A percentile compares a stretch with the other conserved stretches of the same genome.
Evolutionary conservation across 1,140 invertebrate genomes (phyloP).

Genomic region (Diuraphis noxia): DNA sequence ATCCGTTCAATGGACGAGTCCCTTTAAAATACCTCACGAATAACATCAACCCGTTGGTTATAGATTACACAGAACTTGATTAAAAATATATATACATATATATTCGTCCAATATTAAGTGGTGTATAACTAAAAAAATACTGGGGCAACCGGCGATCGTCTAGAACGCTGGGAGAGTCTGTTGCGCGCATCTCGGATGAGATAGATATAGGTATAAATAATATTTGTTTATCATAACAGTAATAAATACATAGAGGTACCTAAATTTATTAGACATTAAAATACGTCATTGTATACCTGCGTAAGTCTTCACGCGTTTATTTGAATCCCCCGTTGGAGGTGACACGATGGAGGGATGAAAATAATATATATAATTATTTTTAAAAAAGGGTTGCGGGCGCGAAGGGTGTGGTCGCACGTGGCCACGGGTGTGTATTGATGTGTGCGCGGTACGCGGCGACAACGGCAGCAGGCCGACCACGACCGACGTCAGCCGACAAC

Average conservation of each 20-base stretch:
- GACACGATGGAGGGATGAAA: neutral
- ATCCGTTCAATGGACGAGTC: neutral
- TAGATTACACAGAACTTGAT: neutral
- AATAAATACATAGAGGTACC: no score
- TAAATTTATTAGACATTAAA: neutral
- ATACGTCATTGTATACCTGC: neutral
- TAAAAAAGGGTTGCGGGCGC: constrained; percentile 41
- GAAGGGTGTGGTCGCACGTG: constrained; percentile 53
- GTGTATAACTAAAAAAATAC: neutral
- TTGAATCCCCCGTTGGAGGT: neutral
- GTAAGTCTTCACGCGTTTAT: neutral
- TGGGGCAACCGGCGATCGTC: neutral
- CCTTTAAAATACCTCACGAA: neutral
- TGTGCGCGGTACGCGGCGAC: neutral
- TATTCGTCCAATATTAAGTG: neutral
- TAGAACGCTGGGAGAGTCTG: neutral
- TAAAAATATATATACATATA: neutral
- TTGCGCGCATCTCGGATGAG: constrained; percentile 28
- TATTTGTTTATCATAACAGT: no score
- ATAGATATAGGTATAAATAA: neutral
- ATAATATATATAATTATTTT: neutral
- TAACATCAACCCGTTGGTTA: neutral
- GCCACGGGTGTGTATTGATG: constrained; percentile 48
- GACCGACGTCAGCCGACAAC: neutral
- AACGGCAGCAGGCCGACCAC: neutral